Evolutionary conservation across 2,113 vertebrate genomes (phyloP).

Genomic region (Triplophysa dalaica): DNA sequence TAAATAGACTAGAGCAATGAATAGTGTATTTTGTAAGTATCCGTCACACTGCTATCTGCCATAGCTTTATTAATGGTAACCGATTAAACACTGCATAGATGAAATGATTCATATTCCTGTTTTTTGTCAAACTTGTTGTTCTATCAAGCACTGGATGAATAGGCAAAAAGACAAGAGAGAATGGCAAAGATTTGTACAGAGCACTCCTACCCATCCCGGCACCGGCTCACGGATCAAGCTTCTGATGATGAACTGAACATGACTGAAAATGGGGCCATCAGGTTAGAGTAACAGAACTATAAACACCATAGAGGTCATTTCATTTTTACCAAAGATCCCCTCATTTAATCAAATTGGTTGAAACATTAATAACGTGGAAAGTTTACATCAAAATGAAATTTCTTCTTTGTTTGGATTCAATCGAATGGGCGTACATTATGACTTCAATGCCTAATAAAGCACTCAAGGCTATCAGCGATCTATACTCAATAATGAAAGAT

Average conservation of each 20-base stretch:
- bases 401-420: too few relatives aligned
- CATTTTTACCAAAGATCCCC: too few relatives aligned
- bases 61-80: background rate
- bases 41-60: background rate
- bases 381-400: too few relatives aligned
- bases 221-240: constrained; percentile 59
- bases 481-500: too few relatives aligned
- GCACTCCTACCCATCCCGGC: constrained; percentile 69
- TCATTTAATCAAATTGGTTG: too few relatives aligned
- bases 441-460: too few relatives aligned
- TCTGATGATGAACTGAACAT: constrained; percentile 74
- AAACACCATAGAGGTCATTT: background rate
- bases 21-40: background rate
- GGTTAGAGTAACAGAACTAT: constrained; percentile 70
- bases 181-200: constrained; percentile 88
- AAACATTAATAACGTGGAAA: too few relatives aligned
- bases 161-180: constrained; percentile 61
- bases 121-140: constrained; percentile 49
- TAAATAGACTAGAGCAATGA: background rate
- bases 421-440: too few relatives aligned
- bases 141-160: constrained; percentile 49
- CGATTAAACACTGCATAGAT: background rate
- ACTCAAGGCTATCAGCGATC: too few relatives aligned
- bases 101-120: background rate
- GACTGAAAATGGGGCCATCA: constrained; percentile 81